Evolutionary conservation across 1,140 invertebrate genomes (phyloP), one percentile per base, ranked within the genome.

Genomic region (Stegodyphus mimosarum): DNA sequence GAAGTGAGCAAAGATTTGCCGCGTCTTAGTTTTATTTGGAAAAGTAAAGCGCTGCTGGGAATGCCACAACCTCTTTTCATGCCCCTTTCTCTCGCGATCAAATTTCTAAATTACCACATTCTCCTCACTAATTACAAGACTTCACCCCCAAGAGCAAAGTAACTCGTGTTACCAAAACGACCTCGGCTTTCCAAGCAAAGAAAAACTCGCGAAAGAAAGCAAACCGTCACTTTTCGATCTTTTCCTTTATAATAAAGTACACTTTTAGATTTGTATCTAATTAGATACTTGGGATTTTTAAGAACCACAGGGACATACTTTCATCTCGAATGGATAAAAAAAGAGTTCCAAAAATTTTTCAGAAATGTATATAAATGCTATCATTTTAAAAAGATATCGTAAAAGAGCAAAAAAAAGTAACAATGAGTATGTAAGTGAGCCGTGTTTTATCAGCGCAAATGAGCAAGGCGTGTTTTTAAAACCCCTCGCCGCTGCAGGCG

Each of bases 201-300:
- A 6, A 55, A 55, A 74, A 74, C 15, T 7, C 11, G 7, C 6
- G n/a, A 70, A 48, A 13, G 70, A 79, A 52, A 80, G 33, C 18
- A 71, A 69, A 80, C 49, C 63, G 11, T 67, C 76, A 71, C 77
- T 71, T 80, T 78, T 80, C 77, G 5, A 71, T 18, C 77, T n/a
- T 33, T n/a, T 69, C 66, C 66, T 48, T 71, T 70, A 60, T 70
- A 80, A 80, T 60, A 80, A 80, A 80, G 53, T 49, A 80, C 67
- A 60, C 67, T 71, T 71, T 80, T 71, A 50, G 67, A 80, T 71
- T 80, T 63, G 52, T 55, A 17, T 60, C 77, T 80, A 80, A 80
- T 80, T 80, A 80, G 67, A 71, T 80, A 48, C 50, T 60, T 49
- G 77, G 77, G 77, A 80, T 70, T 71, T 49, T 80, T 80, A 55